Base-by-base conservation (phyloP, 2,113 vertebrate species). In the Hystrix cristata region DNA sequence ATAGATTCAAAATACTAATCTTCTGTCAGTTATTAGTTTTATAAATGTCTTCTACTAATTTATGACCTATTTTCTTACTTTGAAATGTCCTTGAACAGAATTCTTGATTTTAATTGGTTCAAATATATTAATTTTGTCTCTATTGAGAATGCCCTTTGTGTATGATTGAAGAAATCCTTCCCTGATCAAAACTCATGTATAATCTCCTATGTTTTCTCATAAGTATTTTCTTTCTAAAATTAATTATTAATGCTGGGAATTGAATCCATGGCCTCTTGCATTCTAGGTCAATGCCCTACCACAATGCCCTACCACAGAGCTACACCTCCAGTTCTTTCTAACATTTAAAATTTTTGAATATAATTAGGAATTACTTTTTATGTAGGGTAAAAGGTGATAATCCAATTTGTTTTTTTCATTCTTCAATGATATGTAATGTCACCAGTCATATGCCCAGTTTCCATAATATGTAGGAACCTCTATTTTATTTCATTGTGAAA, bases 311-410 rank as follows among this genome's bases (percentile, higher is more conserved):
- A 3, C 14, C 18, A 60, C 59, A 19, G 18, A 57, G 53, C 53
- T 81, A 38, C 13, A 64, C n/a, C 15, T 10, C 43, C 19, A 64
- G 59, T 16, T 7, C 8, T 51, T 81, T 87, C 53, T 71, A 62
- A 88, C 51, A 57, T 59, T 83, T 34, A 83, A 83, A 57, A 81
- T 14, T 34, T 79, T 72, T 87, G 46, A 60, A 34, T 46, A 48
- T 87, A 91, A 87, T 72, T 94, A 91, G 65, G 67, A 83, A 53
- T 94, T 95, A 72, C 2, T 89, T 92, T 65, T 74, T 92, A 72
- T 76, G n/a, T 38, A 81, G 23, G 25, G 2, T 71, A 46, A 92
- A 53, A 83, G 46, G 7, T 83, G 57, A 59, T 59, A 60, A 88
- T 88, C 38, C 21, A 80, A 10, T 64, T 96, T 87, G 69, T 7